Evolutionary conservation across 2,113 vertebrate genomes (phyloP).

Genomic region (Cyprinodon tularosa): DNA sequence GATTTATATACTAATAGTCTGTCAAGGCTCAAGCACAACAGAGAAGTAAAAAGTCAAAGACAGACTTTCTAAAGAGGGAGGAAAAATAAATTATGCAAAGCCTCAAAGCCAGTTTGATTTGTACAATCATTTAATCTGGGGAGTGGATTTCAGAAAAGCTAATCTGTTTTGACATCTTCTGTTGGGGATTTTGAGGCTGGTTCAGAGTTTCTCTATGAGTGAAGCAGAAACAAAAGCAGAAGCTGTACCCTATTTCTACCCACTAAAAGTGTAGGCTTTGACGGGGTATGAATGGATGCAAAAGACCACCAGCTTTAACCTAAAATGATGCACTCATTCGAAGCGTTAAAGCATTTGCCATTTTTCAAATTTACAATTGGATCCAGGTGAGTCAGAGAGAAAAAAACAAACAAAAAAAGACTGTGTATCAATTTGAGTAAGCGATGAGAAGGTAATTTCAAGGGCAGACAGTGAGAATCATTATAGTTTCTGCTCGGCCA

Average conservation of each 20-base stretch:
- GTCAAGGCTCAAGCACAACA: slow-evolving; percentile 62
- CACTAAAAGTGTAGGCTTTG: slow-evolving; percentile 9
- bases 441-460: slow-evolving; percentile 73
- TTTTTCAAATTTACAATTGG: slow-evolving; percentile 56
- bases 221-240: slow-evolving; percentile 12
- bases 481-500: slow-evolving; percentile 74
- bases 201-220: slow-evolving; percentile 34
- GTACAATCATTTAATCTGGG: slow-evolving; percentile 70
- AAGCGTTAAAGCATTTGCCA: slow-evolving; percentile 36
- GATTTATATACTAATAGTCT: slow-evolving; percentile 74
- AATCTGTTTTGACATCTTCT: slow-evolving; percentile 68
- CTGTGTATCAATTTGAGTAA: slow-evolving; percentile 69
- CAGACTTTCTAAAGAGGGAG: slow-evolving; percentile 44
- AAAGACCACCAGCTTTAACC: slow-evolving; percentile 24
- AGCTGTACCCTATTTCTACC: slow-evolving; percentile 4
- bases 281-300: slow-evolving; percentile 14
- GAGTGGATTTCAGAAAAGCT: slow-evolving; percentile 64
- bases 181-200: slow-evolving; percentile 34
- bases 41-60: slow-evolving; percentile 49
- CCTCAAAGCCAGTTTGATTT: slow-evolving; percentile 70
- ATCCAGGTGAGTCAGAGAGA: slow-evolving; percentile 49
- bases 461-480: slow-evolving; percentile 74
- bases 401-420: slow-evolving; percentile 11
- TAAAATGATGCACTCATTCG: slow-evolving; percentile 6
- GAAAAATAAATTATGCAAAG: slow-evolving; percentile 69